phyloP scores from a whole-genome alignment of 2,888 invertebrate genomes.

The Adelphocoris suturalis region DNA sequence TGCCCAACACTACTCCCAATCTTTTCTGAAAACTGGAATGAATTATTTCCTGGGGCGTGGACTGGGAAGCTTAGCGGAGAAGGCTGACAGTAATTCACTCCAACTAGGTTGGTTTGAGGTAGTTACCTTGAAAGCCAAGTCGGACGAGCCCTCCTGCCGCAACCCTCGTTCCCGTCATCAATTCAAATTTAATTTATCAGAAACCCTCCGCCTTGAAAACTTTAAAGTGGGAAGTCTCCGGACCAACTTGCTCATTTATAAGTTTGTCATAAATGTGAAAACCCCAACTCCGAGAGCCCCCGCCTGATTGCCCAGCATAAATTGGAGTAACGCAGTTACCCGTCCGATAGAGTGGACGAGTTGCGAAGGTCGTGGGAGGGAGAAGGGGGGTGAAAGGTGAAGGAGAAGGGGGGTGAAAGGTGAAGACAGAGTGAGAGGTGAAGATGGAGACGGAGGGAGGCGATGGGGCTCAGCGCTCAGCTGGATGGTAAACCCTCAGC shows the following conservation, averaged over 20 bases:
- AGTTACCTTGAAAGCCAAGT: slow-evolving; percentile 5
- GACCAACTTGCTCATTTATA: slow-evolving; percentile 8
- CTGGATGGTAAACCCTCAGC: neutral
- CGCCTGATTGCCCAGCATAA: slow-evolving; percentile 1
- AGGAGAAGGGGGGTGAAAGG: neutral
- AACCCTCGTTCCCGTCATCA: slow-evolving; percentile 22
- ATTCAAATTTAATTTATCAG: slow-evolving; percentile 31
- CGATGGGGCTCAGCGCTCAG: too few species aligned
- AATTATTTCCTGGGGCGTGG: too few species aligned
- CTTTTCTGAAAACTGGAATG: too few species aligned
- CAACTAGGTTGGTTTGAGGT: slow-evolving; percentile 10
- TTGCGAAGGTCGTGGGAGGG: neutral
- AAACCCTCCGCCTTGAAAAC: neutral
- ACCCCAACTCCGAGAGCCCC: neutral
- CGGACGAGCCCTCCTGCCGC: neutral
- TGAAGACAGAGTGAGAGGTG: too few species aligned
- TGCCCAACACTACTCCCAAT: too few species aligned
- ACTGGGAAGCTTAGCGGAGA: neutral
- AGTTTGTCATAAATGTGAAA: slow-evolving; percentile 35
- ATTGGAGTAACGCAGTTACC: slow-evolving; percentile 22
- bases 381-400: neutral
- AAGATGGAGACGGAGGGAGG: too few species aligned
- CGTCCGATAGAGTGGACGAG: slow-evolving; percentile 13
- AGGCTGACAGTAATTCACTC: neutral
- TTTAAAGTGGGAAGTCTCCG: slow-evolving; percentile 33